Percentiles rank a stretch among this genome's conserved stretches.
Conservation (phyloP, 2,113 vertebrate species). For the Tonatia bakeri region DNA sequence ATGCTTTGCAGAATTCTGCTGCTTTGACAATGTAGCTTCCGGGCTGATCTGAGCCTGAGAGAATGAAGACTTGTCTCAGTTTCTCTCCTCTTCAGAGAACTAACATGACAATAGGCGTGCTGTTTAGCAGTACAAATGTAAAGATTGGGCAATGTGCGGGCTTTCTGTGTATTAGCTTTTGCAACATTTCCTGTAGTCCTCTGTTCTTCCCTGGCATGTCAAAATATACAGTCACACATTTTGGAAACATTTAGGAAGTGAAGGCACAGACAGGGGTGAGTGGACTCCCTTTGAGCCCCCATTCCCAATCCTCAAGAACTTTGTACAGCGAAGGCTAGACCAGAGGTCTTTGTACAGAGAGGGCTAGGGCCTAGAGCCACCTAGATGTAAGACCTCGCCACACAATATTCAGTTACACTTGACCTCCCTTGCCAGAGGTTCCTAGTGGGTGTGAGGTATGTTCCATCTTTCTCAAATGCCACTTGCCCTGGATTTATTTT, state of each 20-base stretch:
- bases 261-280: neutral
- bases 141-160: neutral
- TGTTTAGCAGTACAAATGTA: constrained; percentile 12
- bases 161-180: constrained; percentile 48
- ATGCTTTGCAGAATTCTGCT: constrained; percentile 47
- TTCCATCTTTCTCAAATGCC: neutral
- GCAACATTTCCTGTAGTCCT: neutral
- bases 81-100: constrained; percentile 11
- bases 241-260: constrained; percentile 38
- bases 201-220: neutral
- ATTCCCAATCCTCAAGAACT: neutral
- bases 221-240: neutral
- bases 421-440: constrained; percentile 39
- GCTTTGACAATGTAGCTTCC: constrained; percentile 53
- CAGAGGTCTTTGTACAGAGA: neutral
- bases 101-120: neutral
- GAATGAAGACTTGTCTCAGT: neutral
- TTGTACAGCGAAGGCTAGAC: neutral
- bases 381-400: constrained; percentile 28
- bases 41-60: constrained; percentile 23
- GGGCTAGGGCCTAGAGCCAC: constrained; percentile 26
- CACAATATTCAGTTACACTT: constrained; percentile 38
- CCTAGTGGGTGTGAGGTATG: constrained; percentile 50
- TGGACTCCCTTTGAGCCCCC: neutral
- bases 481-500: constrained; percentile 62